Percentiles rank a stretch among this genome's conserved stretches.
Conservation (phyloP, 2,888 invertebrate species). For the Andrena dorsata region DNA sequence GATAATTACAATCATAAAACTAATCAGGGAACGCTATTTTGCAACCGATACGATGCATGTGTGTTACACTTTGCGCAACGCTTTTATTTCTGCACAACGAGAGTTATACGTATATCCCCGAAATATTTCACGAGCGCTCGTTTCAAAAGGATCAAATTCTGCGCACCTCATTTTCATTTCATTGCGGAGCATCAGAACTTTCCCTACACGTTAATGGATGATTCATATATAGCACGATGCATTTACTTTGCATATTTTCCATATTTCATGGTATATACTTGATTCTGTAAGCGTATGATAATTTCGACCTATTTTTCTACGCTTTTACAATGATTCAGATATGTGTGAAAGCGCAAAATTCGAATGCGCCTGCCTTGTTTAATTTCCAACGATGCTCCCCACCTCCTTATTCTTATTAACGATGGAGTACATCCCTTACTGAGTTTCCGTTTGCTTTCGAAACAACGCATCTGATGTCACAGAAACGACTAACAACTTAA, state of each 20-base stretch:
- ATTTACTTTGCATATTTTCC: not conserved
- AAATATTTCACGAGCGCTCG: not conserved
- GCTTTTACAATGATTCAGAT: conserved; percentile 1
- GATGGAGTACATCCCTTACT: not conserved
- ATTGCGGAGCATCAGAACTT: not conserved
- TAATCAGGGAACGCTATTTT: conserved; percentile 22
- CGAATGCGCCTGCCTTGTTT: not conserved
- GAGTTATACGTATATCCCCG: not conserved
- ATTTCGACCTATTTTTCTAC: conserved; percentile 29
- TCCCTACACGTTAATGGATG: not conserved
- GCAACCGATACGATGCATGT: conserved; percentile 22
- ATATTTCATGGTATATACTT: not conserved
- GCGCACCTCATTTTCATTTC: not conserved
- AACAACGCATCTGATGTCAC: not conserved
- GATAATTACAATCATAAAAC: not conserved
- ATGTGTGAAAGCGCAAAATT: not conserved
- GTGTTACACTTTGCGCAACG: conserved; percentile 10
- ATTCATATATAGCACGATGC: conserved; percentile 6
- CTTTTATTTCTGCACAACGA: not conserved
- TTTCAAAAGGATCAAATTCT: not conserved
- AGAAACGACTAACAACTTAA: not conserved
- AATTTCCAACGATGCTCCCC: conserved; percentile 9
- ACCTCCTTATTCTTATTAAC: not conserved
- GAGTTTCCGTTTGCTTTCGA: not conserved
- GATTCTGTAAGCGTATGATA: conserved; percentile 1